Conservation (phyloP, 2,797 vertebrate genomes). For the Kryptolebias ocellatus region DNA sequence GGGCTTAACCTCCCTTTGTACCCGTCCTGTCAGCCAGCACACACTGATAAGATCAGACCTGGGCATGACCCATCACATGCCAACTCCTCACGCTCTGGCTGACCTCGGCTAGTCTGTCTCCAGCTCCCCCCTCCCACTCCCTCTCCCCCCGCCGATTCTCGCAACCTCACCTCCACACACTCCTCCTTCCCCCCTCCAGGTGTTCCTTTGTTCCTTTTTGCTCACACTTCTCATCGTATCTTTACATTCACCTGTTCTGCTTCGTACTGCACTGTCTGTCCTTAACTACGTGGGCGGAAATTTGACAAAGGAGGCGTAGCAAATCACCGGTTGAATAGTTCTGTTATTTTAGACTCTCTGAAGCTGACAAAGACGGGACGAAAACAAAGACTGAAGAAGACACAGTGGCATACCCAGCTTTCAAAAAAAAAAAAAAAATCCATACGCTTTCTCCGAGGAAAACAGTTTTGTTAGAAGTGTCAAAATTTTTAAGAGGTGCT, state of each 20-base stretch:
- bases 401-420: background rate
- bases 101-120: constrained; percentile 74
- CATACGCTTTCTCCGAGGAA: background rate
- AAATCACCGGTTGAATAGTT: constrained; percentile 11
- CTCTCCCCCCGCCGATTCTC: constrained; percentile 10
- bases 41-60: constrained; percentile 73
- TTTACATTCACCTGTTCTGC: constrained; percentile 35
- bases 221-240: constrained; percentile 39
- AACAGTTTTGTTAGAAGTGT: background rate
- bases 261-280: constrained; percentile 10
- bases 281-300: constrained; percentile 37
- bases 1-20: constrained; percentile 61
- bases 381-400: constrained; percentile 7
- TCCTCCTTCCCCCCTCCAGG: constrained; percentile 61
- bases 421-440: background rate
- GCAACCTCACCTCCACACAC: constrained; percentile 27
- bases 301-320: constrained; percentile 24
- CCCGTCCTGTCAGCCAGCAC: constrained; percentile 68
- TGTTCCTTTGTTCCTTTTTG: constrained; percentile 73
- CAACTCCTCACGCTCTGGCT: constrained; percentile 66
- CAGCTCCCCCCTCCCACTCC: constrained; percentile 51
- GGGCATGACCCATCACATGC: constrained; percentile 76
- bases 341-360: constrained; percentile 22
- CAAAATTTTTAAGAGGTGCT: background rate
- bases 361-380: constrained; percentile 1